Percentiles rank a stretch among this genome's conserved stretches.
Evolutionary conservation across 2,888 invertebrate species (phyloP).

Genomic region (Acanthosepion lycidas): DNA sequence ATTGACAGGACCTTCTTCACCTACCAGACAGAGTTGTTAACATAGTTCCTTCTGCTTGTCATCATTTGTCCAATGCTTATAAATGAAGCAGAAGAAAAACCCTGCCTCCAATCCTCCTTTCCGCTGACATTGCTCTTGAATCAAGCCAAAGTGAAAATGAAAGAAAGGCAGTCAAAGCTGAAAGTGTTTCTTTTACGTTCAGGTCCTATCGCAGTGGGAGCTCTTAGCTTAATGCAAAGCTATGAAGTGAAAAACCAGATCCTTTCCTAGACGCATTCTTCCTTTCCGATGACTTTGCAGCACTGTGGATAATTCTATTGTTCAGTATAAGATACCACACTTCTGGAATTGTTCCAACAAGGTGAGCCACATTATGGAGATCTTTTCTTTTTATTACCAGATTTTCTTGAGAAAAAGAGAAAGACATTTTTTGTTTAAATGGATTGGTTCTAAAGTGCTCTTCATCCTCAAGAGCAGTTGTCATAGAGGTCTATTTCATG

Average conservation of each 20-base stretch:
- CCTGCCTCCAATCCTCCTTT: neutral
- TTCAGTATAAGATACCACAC: neutral
- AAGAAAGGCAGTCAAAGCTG: neutral
- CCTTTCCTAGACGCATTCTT: neutral
- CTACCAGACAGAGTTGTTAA: conserved; percentile 21
- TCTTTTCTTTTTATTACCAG: neutral
- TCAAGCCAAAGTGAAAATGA: neutral
- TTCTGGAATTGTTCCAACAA: conserved; percentile 13
- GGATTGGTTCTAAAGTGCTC: neutral
- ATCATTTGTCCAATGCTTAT: conserved; percentile 33
- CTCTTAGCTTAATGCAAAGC: neutral
- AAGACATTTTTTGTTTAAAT: neutral
- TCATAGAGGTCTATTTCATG: neutral
- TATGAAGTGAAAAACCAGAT: neutral
- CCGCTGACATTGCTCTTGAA: neutral
- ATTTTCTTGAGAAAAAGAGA: neutral
- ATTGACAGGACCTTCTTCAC: conserved; percentile 33
- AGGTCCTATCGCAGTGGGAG: neutral
- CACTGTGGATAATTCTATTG: conserved; percentile 33
- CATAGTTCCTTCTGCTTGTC: conserved; percentile 33
- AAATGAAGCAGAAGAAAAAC: neutral
- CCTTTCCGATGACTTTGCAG: neutral
- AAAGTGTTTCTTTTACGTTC: neutral
- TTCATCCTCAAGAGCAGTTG: neutral
- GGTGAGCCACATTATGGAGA: neutral